Percentiles rank a stretch among this genome's conserved stretches.
phyloP scores from a whole-genome alignment of 2,888 invertebrate species.

The Athrips mouffetella region DNA sequence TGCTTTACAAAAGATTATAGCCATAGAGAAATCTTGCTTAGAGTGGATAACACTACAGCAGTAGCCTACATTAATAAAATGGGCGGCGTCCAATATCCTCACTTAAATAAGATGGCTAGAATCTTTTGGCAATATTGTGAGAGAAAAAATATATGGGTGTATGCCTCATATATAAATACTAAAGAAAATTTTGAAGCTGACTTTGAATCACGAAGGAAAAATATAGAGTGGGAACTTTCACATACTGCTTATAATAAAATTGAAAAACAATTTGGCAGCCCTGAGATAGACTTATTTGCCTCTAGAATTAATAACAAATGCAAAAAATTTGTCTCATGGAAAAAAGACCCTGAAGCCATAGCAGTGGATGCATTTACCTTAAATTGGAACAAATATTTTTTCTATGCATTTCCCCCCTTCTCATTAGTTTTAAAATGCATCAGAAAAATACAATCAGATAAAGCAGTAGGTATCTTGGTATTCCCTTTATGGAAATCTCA shows the following conservation, averaged over 20 bases:
- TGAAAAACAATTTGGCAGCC: background rate
- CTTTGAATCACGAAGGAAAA: background rate
- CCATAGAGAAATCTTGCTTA: conserved; percentile 1
- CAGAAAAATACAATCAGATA: conserved; percentile 21
- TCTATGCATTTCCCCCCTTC: conserved; percentile 1
- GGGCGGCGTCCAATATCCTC: conserved; percentile 10
- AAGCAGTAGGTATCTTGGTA: conserved; percentile 26
- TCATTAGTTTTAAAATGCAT: background rate
- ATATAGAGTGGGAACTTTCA: conserved; percentile 10
- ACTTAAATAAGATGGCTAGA: background rate
- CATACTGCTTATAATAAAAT: background rate
- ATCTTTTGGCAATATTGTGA: conserved; percentile 14
- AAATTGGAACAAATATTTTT: background rate
- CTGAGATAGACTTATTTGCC: background rate
- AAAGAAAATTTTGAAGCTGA: conserved; percentile 7
- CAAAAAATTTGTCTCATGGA: conserved; percentile 5
- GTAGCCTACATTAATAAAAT: conserved; percentile 11
- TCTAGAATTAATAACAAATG: conserved; percentile 3
- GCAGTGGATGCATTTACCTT: background rate
- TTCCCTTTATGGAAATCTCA: conserved; percentile 27
- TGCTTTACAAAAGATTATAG: background rate
- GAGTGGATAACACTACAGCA: conserved; percentile 15
- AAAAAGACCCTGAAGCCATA: background rate
- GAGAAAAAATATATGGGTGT: background rate
- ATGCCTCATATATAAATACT: conserved; percentile 5